These are phyloP conservation scores for Microcaecilia unicolor DNA, from an alignment of 2,797 vertebrate species.

Conservation along the genomic window DNA sequence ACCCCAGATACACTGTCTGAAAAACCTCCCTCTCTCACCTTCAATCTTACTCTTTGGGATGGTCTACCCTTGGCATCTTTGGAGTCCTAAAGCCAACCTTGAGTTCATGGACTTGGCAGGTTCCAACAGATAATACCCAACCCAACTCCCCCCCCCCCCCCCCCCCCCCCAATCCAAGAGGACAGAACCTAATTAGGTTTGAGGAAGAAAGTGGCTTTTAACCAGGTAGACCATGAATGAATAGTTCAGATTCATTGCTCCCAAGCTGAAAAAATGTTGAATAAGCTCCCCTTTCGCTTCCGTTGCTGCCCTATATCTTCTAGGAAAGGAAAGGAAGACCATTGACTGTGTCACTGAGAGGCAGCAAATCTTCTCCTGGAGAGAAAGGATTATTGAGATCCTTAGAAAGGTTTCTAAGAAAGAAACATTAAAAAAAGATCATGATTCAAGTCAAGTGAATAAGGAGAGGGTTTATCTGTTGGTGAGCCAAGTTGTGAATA, in stretches of 20 bases:
- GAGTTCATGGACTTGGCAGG: fast-evolving
- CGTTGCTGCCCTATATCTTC: no score
- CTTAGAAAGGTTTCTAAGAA: slow-evolving; percentile 28
- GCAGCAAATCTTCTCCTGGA: slow-evolving; percentile 17
- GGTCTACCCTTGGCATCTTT: no score
- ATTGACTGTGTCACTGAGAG: slow-evolving; percentile 10
- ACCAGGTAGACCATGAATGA: neutral
- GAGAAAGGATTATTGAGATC: slow-evolving; percentile 11
- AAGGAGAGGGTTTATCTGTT: slow-evolving; percentile 26
- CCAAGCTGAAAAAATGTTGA: slow-evolving; percentile 2
- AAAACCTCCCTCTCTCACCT: no score
- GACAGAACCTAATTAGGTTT: neutral
- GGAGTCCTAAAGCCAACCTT: neutral
- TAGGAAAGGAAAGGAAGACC: no score
- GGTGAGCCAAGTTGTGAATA: slow-evolving; percentile 8
- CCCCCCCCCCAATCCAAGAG: no score
- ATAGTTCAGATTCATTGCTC: neutral
- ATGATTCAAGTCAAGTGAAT: slow-evolving; percentile 11
- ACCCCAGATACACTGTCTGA: no score
- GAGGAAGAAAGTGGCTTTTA: neutral
- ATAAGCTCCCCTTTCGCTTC: neutral
- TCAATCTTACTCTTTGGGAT: no score
- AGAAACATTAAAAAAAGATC: slow-evolving; percentile 13
- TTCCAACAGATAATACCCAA: neutral
- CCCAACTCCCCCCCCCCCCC: no score